These are phyloP conservation scores for Melikaiella ostensackeni DNA, from an alignment of 2,888 invertebrate genomes.

Conservation along the genomic window DNA sequence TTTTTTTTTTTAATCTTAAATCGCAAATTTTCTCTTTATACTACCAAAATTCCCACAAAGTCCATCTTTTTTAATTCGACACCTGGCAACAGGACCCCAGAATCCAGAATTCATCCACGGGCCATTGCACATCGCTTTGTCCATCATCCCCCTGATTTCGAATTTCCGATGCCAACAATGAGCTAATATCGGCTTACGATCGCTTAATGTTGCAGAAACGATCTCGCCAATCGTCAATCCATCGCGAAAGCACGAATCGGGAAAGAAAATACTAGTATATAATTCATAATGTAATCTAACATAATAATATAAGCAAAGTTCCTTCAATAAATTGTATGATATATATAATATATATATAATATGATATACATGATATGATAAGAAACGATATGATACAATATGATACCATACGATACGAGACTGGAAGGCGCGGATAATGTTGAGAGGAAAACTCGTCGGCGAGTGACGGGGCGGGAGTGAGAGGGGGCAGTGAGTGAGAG, in stretches of 20 bases:
- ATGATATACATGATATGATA: not conserved
- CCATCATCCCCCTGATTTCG: not conserved
- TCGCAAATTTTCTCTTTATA: not conserved
- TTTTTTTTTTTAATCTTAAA: too few species aligned
- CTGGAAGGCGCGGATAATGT: conserved; percentile 48
- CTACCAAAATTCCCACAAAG: conserved; percentile 6
- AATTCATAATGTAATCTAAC: not conserved
- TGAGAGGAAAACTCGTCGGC: conserved; percentile 46
- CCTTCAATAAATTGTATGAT: not conserved
- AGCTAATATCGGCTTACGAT: conserved; percentile 25
- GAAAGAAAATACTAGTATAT: not conserved
- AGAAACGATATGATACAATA: not conserved
- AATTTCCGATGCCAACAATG: conserved; percentile 15
- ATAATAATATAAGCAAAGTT: not conserved
- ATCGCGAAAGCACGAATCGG: not conserved
- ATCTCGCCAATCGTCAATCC: not conserved
- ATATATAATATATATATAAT: not conserved
- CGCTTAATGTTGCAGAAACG: conserved; percentile 20
- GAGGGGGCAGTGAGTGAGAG: conserved; percentile 22
- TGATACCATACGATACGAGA: conserved; percentile 16
- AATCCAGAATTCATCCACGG: conserved; percentile 15
- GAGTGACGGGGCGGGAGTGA: conserved; percentile 52
- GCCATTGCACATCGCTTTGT: conserved; percentile 15
- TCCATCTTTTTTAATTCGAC: conserved; percentile 20
- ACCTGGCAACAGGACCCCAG: conserved; percentile 25